Conservation (phyloP, 64 coral and sea anemone species). For the Orbicella faveolata region DNA sequence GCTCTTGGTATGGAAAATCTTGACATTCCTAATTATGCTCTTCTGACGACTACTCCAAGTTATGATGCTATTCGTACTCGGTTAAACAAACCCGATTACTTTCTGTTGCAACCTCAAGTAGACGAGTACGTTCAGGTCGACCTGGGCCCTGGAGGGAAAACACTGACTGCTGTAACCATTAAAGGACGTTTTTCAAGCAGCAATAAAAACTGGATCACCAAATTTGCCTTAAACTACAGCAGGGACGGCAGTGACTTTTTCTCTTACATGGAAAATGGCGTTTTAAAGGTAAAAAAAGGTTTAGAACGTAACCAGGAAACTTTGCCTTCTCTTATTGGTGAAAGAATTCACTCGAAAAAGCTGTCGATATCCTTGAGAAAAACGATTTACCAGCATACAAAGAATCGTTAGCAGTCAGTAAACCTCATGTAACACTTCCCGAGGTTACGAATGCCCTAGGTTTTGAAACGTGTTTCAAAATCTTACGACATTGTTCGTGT, state of each 20-base stretch:
- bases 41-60: neutral
- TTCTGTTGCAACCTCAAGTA: neutral
- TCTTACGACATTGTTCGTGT: no score
- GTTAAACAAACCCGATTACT: neutral
- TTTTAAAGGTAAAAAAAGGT: neutral
- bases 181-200: neutral
- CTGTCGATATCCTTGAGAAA: no score
- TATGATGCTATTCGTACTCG: neutral
- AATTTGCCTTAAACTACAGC: constrained; percentile 36
- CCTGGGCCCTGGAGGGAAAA: constrained; percentile 42
- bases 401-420: no score
- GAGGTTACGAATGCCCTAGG: no score
- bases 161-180: constrained; percentile 12
- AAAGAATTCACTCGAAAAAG: no score
- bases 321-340: neutral
- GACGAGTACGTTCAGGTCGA: constrained; percentile 40
- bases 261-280: constrained; percentile 33
- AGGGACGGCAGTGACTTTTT: constrained; percentile 26
- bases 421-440: no score
- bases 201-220: neutral
- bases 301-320: neutral
- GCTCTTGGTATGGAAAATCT: constrained; percentile 60
- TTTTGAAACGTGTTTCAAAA: no score
- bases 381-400: no score
- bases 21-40: constrained; percentile 6